phyloP scores from a whole-genome alignment of 2,888 invertebrate species.

The Prosopocoilus inquinatus region DNA sequence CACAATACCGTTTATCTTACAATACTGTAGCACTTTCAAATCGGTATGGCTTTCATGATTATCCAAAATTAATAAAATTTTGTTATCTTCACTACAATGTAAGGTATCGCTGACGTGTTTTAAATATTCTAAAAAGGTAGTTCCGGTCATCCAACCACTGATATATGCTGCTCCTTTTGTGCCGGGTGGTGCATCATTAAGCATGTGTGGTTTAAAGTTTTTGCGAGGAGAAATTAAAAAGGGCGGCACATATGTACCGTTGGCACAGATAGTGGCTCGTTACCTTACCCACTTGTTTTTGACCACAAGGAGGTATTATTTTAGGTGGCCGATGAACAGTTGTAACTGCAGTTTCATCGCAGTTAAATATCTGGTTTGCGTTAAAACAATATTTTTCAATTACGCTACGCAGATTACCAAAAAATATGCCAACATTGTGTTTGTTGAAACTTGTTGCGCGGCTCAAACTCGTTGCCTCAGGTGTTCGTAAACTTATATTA shows the following conservation, averaged over 20 bases:
- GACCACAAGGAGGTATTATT: conserved; percentile 9
- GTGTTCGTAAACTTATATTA: conserved; percentile 24
- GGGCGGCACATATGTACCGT: conserved; percentile 37
- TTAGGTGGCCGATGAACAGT: conserved; percentile 12
- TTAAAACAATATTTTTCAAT: conserved; percentile 21
- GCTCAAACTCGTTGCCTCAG: conserved; percentile 30
- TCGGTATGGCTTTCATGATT: conserved; percentile 7
- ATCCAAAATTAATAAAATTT: conserved; percentile 28
- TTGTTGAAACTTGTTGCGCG: conserved; percentile 30
- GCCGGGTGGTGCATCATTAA: conserved; percentile 36
- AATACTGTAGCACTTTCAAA: neutral
- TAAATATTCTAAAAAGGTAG: conserved; percentile 16
- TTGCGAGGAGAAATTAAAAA: conserved; percentile 37
- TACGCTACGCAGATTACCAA: conserved; percentile 24
- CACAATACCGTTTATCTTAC: conserved; percentile 1
- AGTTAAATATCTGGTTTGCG: conserved; percentile 16
- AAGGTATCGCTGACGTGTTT: conserved; percentile 28
- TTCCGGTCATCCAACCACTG: conserved; percentile 31
- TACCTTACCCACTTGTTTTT: conserved; percentile 17
- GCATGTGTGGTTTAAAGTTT: conserved; percentile 34
- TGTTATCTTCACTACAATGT: conserved; percentile 22
- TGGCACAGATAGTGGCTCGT: conserved; percentile 29
- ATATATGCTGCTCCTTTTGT: conserved; percentile 33
- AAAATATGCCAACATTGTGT: conserved; percentile 5
- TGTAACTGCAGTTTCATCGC: conserved; percentile 29